These are phyloP conservation scores for Rhizomys pruinosus DNA, from an alignment of 2,113 vertebrate genomes.

Conservation along the genomic window DNA sequence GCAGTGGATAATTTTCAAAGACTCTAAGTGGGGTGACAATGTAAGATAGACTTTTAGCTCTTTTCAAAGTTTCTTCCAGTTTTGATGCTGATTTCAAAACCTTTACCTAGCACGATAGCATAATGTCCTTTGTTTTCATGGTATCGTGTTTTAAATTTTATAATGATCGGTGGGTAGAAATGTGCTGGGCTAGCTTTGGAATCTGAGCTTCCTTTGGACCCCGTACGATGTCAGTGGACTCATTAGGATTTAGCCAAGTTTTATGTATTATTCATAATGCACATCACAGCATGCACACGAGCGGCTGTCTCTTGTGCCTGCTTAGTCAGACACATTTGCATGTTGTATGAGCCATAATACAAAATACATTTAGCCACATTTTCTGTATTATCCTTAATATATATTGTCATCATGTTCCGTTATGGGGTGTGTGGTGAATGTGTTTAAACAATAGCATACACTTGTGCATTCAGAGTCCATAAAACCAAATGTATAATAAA, in stretches of 20 bases:
- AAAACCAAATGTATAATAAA: slow-evolving; percentile 85
- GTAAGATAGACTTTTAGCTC: slow-evolving; percentile 61
- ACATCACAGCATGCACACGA: slow-evolving; percentile 87
- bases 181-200: slow-evolving; percentile 82
- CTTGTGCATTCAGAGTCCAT: slow-evolving; percentile 83
- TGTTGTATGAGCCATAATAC: slow-evolving; percentile 87
- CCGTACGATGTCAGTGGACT: slow-evolving; percentile 88
- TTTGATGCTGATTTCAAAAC: slow-evolving; percentile 66
- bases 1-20: slow-evolving; percentile 70
- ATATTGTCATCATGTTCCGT: slow-evolving; percentile 82
- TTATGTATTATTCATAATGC: slow-evolving; percentile 91
- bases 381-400: slow-evolving; percentile 85
- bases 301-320: slow-evolving; percentile 86
- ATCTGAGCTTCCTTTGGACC: slow-evolving; percentile 85
- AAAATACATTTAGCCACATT: slow-evolving; percentile 86
- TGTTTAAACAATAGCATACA: slow-evolving; percentile 85
- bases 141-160: slow-evolving; percentile 57
- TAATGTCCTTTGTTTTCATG: slow-evolving; percentile 84
- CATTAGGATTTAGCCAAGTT: slow-evolving; percentile 89
- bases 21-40: slow-evolving; percentile 53
- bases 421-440: slow-evolving; percentile 80
- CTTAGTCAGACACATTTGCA: slow-evolving; percentile 90
- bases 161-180: slow-evolving; percentile 75
- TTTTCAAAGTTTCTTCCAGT: slow-evolving; percentile 66
- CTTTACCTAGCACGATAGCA: slow-evolving; percentile 67